A percentile compares a stretch with the other conserved stretches of the same genome.
These are phyloP conservation scores for Drosophila anomalata DNA, from an alignment of 2,888 invertebrate genomes.

Conservation along the genomic window DNA sequence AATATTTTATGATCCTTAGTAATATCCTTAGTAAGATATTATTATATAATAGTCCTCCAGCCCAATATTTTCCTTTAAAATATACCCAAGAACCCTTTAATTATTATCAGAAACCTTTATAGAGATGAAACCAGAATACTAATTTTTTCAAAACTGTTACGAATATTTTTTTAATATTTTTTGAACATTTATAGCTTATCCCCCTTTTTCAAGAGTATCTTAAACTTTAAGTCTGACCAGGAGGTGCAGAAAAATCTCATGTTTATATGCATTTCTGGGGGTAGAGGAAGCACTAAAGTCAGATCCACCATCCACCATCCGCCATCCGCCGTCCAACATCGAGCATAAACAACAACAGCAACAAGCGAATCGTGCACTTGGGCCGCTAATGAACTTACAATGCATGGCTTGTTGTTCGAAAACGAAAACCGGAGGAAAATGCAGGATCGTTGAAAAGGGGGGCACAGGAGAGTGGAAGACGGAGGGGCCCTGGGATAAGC, in stretches of 20 bases:
- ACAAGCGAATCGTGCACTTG: conserved; percentile 73
- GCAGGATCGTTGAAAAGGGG: conserved; percentile 18
- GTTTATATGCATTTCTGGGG: conserved; percentile 75
- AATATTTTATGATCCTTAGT: no score
- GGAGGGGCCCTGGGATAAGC: conserved; percentile 3
- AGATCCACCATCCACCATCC: conserved; percentile 24
- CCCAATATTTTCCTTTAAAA: no score
- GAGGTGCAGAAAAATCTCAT: conserved; percentile 64
- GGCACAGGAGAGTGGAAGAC: not conserved
- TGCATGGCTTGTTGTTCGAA: conserved; percentile 66
- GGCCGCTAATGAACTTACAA: conserved; percentile 82
- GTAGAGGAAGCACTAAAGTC: conserved; percentile 15
- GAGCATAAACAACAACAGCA: conserved; percentile 19
- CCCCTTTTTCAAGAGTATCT: conserved; percentile 2
- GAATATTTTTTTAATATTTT: no score
- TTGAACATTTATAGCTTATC: not conserved
- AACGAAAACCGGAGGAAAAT: conserved; percentile 37
- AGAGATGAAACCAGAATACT: no score
- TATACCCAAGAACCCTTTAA: no score
- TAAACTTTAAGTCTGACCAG: conserved; percentile 11
- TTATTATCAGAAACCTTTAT: no score
- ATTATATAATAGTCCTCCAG: no score
- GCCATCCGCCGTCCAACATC: conserved; percentile 23
- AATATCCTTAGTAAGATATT: no score
- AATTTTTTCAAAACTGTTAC: no score